These are phyloP conservation scores for Actenoides hombroni DNA, from an alignment of 2,113 vertebrate species.

Conservation along the genomic window DNA sequence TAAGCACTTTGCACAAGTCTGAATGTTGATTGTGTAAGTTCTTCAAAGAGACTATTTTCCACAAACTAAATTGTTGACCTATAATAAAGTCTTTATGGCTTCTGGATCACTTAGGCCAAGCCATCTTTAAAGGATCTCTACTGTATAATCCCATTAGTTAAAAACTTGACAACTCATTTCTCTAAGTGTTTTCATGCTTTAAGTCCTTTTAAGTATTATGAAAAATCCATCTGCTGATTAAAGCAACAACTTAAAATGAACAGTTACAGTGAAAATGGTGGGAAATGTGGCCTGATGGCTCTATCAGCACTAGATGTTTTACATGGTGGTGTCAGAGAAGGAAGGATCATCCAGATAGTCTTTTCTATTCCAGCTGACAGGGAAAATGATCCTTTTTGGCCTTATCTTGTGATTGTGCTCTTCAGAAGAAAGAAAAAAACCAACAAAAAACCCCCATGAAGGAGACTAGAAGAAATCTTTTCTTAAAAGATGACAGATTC, in stretches of 20 bases:
- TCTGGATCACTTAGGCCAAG: slow-evolving; percentile 7
- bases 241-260: slow-evolving; percentile 10
- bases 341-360: not conserved
- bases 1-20: not conserved
- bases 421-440: not conserved
- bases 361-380: not conserved
- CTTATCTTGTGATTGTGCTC: not conserved
- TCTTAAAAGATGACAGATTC: not conserved
- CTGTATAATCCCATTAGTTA: slow-evolving; percentile 44
- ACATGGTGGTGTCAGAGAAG: not conserved
- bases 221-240: slow-evolving; percentile 42
- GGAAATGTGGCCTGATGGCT: not conserved
- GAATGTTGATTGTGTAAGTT: not conserved
- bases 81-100: not conserved
- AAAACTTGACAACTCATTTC: slow-evolving; percentile 35
- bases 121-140: slow-evolving; percentile 5
- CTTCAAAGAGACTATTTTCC: not conserved
- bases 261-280: not conserved
- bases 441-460: not conserved
- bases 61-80: slow-evolving; percentile 4
- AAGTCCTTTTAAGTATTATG: slow-evolving; percentile 23
- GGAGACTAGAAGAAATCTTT: not conserved
- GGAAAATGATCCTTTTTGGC: not conserved
- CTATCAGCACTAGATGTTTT: not conserved
- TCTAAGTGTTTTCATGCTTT: slow-evolving; percentile 21